Evolutionary conservation across 2,113 vertebrate genomes (phyloP), one percentile per base, ranked within the genome.

Genomic region (Porphyrio hochstetteri): DNA sequence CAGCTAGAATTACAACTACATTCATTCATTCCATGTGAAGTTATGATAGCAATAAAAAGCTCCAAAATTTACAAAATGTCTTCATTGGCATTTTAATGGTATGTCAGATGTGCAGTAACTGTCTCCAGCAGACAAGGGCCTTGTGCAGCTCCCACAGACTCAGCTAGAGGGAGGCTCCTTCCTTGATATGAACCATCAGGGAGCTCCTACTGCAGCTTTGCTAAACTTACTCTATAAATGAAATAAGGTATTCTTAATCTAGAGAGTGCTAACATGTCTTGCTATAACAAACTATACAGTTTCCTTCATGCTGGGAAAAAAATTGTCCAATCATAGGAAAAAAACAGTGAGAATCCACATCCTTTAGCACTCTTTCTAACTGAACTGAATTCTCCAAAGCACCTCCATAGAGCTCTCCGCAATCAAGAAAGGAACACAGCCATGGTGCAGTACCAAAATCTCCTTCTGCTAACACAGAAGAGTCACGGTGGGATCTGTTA

Each of bases 111-210:
- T 53, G 57, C 70, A 72, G 64, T 12, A 64, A 35, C n/a, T 82
- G 33, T 50, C 53, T 59, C 29, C 28, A 59, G 65, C 52, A 86
- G 59, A 33, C 13, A 71, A n/a, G 23, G 63, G 31, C 24, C 27
- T n/a, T 65, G 14, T 69, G 81, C 67, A 95, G 48, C 61, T 91
- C 87, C 57, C 28, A 16, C 1, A 33, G 57, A 79, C 87, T 87
- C 77, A 91, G 91, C 84, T 94, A 95, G 78, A 85, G 83, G 84
- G 77, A 95, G 78, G 89, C 63, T 95, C 61, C 57, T 76, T 93
- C 75, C 63, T 65, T 50, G 68, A 2, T 38, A 35, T 28, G 36
- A 67, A 28, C 28, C 24, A 36, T 28, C 17, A 53, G 18, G 33
- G 46, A 90, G 28, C 11, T 56, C 56, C 46, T 31, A 11, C 48